phyloP scores from a whole-genome alignment of 2,888 invertebrate species.

The Darwinula stevensoni region DNA sequence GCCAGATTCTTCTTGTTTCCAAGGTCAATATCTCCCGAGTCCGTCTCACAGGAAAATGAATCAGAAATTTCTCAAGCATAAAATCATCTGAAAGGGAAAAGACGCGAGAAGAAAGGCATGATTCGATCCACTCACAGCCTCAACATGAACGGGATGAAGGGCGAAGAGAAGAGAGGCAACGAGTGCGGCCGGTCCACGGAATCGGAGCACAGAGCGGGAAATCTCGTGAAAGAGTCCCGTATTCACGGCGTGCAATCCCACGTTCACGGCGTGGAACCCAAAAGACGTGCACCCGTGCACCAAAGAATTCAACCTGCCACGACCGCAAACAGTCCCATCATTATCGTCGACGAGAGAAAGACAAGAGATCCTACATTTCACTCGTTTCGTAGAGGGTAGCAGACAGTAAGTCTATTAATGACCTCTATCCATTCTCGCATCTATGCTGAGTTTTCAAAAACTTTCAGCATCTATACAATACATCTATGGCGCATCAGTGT shows the following conservation, averaged over 20 bases:
- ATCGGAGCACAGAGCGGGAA: constrained; percentile 19
- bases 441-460: too few species aligned
- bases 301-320: constrained; percentile 39
- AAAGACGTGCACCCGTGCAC: constrained; percentile 34
- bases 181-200: neutral
- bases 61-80: too few species aligned
- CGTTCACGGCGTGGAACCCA: constrained; percentile 54
- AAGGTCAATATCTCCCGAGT: too few species aligned
- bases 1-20: too few species aligned
- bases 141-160: constrained; percentile 60
- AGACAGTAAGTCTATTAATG: neutral
- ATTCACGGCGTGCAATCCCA: constrained; percentile 38
- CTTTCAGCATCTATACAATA: neutral
- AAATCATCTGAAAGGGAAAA: constrained; percentile 1
- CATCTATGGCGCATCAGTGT: neutral
- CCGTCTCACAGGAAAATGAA: too few species aligned
- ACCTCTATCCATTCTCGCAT: neutral
- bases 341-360: too few species aligned
- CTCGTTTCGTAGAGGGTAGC: too few species aligned
- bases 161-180: constrained; percentile 29
- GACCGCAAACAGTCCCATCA: neutral
- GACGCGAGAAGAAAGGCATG: too few species aligned
- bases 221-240: constrained; percentile 19
- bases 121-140: constrained; percentile 56
- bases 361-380: too few species aligned